Percentiles rank a stretch among this genome's conserved stretches.
Evolutionary conservation across 2,888 invertebrate genomes (phyloP).

Genomic region (Folsomia manolachei): DNA sequence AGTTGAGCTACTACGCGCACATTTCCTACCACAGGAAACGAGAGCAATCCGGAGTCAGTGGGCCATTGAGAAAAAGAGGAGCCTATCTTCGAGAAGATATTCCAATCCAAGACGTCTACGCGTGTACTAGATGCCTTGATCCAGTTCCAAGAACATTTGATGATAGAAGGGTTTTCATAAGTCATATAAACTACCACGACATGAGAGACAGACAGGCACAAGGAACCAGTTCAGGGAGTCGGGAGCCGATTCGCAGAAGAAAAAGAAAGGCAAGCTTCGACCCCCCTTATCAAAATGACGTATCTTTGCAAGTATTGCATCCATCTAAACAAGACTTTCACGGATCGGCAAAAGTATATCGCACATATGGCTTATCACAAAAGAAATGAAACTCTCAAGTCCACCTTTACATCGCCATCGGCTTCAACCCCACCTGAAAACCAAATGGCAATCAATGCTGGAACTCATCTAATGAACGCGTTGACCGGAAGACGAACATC

Average conservation of each 20-base stretch:
- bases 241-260: background rate
- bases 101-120: background rate
- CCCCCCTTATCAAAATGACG: background rate
- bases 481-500: background rate
- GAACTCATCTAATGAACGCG: background rate
- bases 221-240: background rate
- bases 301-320: slow-evolving; percentile 2
- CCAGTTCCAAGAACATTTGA: background rate
- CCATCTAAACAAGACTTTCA: background rate
- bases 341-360: background rate
- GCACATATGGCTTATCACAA: slow-evolving; percentile 8
- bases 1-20: background rate
- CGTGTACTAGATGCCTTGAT: background rate
- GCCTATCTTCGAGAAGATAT: background rate
- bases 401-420: too few species aligned
- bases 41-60: background rate
- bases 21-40: background rate
- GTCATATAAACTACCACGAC: slow-evolving; percentile 2
- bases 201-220: background rate
- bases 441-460: background rate
- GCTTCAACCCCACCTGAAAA: background rate
- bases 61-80: background rate
- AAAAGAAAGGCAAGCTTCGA: background rate
- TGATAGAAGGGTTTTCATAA: background rate
- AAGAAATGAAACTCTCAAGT: background rate